phyloP scores from a whole-genome alignment of 2,797 vertebrate genomes.

The Ctenopoma kingsleyae region DNA sequence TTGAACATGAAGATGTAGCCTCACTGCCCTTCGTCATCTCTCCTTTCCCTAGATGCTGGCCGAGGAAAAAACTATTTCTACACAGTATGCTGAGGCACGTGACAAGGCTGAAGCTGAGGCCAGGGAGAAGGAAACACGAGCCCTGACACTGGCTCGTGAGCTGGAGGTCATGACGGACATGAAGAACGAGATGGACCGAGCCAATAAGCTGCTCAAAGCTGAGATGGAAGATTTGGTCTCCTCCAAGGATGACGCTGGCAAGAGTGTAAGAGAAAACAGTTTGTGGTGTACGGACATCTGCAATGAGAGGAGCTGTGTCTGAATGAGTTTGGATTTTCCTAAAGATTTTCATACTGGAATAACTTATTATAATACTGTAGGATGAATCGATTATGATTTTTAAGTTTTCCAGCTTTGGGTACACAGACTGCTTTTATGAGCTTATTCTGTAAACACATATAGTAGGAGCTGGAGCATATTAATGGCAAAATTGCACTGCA shows the following conservation, averaged over 20 bases:
- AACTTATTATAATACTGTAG: neutral
- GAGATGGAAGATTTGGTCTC: constrained; percentile 98
- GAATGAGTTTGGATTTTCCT: neutral
- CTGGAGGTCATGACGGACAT: constrained; percentile 89
- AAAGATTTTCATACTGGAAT: neutral
- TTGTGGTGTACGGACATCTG: neutral
- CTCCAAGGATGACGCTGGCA: constrained; percentile 96
- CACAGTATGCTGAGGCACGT: constrained; percentile 91
- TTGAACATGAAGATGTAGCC: no score
- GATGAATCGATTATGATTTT: no score
- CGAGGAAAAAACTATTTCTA: constrained; percentile 94
- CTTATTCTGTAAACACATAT: no score
- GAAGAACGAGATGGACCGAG: constrained; percentile 91
- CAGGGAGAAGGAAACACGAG: constrained; percentile 95
- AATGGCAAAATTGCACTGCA: no score
- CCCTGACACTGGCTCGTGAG: constrained; percentile 89
- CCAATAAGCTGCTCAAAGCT: constrained; percentile 90
- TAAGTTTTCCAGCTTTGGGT: no score
- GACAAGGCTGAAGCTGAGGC: constrained; percentile 96
- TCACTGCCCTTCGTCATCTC: neutral
- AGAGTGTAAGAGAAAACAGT: constrained; percentile 90
- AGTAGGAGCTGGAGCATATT: neutral
- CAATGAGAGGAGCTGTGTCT: neutral
- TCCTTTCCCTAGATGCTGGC: constrained; percentile 87
- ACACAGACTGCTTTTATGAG: no score